Evolutionary conservation across 2,113 vertebrate species (phyloP).

Genomic region (Corythaeola cristata): DNA sequence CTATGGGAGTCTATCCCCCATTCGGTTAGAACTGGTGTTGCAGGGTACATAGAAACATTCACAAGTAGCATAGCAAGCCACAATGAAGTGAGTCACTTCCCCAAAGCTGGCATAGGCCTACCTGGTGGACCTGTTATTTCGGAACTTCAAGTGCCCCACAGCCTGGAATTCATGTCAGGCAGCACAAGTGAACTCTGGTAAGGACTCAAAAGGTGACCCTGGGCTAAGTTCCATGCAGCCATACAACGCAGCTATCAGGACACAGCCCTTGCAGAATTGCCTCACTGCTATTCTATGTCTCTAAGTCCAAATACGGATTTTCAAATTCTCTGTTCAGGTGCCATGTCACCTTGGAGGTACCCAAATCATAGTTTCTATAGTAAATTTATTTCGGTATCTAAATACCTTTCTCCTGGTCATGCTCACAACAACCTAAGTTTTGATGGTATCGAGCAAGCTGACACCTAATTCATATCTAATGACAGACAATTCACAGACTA

Average conservation of each 20-base stretch:
- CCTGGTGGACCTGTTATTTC: neutral
- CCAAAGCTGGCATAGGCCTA: neutral
- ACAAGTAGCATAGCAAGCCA: neutral
- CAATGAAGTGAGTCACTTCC: neutral
- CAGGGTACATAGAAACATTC: neutral
- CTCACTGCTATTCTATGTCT: neutral
- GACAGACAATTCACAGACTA: neutral
- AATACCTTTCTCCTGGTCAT: neutral
- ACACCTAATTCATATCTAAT: neutral
- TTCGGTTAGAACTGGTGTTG: neutral
- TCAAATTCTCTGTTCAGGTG: neutral
- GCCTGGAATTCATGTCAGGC: neutral
- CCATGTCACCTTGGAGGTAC: neutral
- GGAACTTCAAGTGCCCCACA: neutral
- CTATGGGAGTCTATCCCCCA: neutral
- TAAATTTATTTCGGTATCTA: neutral
- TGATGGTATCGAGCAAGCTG: neutral
- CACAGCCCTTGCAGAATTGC: neutral
- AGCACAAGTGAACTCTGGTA: neutral
- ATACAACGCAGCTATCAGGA: neutral
- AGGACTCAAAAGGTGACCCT: neutral
- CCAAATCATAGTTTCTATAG: neutral
- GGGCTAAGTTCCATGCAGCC: neutral
- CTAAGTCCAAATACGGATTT: neutral
- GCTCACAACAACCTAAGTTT: neutral